phyloP scores from a whole-genome alignment of 2,797 vertebrate genomes.

The Acipenser ruthenus region DNA sequence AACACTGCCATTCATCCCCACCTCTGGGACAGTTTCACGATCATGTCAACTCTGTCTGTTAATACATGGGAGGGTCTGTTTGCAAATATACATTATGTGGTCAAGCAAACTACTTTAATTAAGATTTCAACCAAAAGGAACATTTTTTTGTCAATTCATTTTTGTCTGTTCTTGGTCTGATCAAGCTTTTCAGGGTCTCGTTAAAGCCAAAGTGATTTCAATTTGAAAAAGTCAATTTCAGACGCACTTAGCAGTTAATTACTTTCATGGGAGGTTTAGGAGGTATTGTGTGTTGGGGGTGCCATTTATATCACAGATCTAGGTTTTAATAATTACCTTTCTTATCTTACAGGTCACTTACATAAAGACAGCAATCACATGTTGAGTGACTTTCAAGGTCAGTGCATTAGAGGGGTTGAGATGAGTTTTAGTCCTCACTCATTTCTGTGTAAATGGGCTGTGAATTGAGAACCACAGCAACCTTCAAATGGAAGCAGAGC shows the following conservation, averaged over 20 bases:
- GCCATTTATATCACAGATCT: background rate
- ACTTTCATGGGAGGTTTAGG: slow-evolving; percentile 3
- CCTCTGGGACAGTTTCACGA: too few relatives aligned
- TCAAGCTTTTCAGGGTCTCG: background rate
- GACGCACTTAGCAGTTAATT: slow-evolving; percentile 2
- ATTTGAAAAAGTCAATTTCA: slow-evolving; percentile 6
- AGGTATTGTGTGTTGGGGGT: background rate
- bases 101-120: background rate
- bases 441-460: too few relatives aligned
- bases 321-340: slow-evolving; percentile 3
- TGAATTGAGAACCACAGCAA: too few relatives aligned
- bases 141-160: background rate
- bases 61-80: too few relatives aligned
- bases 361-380: background rate
- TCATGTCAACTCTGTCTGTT: too few relatives aligned
- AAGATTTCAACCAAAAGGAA: background rate
- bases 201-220: background rate
- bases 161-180: background rate
- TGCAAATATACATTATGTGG: too few relatives aligned
- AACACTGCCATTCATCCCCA: too few relatives aligned
- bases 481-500: too few relatives aligned
- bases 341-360: background rate
- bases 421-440: background rate
- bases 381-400: background rate
- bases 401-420: background rate